Conservation (phyloP, 2,797 vertebrate genomes). For the Cynopterus sphinx region DNA sequence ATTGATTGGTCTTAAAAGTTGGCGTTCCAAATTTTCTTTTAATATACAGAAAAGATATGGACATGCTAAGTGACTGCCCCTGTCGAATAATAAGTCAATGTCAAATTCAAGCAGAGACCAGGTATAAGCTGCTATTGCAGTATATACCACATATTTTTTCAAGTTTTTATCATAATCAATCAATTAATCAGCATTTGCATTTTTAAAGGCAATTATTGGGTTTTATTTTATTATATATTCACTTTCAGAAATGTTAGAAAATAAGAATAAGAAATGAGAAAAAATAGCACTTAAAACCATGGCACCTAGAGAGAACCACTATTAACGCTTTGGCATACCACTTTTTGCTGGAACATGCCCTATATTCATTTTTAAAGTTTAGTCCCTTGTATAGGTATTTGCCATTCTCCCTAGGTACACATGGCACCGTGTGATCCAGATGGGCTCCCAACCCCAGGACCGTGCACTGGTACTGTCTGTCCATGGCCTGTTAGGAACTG, state of each 20-base stretch:
- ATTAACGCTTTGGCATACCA: too few species aligned
- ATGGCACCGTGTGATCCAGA: background rate
- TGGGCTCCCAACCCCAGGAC: too few species aligned
- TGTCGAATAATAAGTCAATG: background rate
- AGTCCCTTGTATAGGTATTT: background rate
- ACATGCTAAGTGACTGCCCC: background rate
- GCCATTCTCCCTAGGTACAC: background rate
- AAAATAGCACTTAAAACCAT: background rate
- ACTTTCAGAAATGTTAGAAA: slow-evolving; percentile 6
- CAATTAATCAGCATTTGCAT: background rate
- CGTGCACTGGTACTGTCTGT: too few species aligned
- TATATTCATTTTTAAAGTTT: background rate
- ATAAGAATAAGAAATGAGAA: background rate
- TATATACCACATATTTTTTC: background rate
- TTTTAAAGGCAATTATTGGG: background rate
- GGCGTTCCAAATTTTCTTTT: background rate
- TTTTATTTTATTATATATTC: slow-evolving; percentile 1
- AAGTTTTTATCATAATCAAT: background rate
- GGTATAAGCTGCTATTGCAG: background rate
- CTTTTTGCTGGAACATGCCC: background rate
- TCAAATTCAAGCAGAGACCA: background rate
- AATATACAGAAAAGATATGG: background rate
- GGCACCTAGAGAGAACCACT: background rate
- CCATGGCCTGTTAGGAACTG: too few species aligned
- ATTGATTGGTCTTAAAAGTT: background rate